Conservation (phyloP, 2,888 invertebrate genomes). For the Plebejus anna region DNA sequence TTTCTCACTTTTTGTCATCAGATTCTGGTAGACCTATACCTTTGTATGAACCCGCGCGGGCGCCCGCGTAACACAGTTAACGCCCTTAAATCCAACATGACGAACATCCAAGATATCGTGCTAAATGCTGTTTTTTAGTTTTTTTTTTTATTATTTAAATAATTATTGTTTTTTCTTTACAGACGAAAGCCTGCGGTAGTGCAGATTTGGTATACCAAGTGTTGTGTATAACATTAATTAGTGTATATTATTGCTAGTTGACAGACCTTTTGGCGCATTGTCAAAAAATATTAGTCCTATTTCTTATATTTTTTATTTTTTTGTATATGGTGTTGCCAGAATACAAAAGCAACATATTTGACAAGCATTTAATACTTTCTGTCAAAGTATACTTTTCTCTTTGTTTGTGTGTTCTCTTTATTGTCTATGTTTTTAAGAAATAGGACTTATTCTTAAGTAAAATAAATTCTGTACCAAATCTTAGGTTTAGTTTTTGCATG, state of each 20-base stretch:
- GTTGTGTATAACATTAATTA: slow-evolving; percentile 57
- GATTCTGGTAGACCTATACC: too few relatives aligned
- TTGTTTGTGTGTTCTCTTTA: neutral
- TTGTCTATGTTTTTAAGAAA: neutral
- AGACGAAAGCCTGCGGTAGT: slow-evolving; percentile 53
- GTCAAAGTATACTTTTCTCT: slow-evolving; percentile 5
- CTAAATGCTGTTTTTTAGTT: too few relatives aligned
- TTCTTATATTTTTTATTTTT: slow-evolving; percentile 12
- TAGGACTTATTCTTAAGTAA: neutral
- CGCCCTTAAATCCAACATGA: too few relatives aligned
- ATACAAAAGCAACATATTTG: neutral
- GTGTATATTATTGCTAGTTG: slow-evolving; percentile 50
- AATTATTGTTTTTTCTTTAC: slow-evolving; percentile 30
- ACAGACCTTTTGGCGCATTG: slow-evolving; percentile 60
- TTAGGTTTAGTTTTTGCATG: neutral
- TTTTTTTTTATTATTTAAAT: too few relatives aligned
- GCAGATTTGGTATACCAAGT: slow-evolving; percentile 53
- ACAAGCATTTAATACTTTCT: neutral
- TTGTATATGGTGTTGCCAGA: neutral
- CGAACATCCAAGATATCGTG: too few relatives aligned
- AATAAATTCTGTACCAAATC: neutral
- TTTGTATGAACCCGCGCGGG: too few relatives aligned
- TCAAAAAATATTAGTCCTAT: slow-evolving; percentile 43
- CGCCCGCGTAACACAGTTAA: too few relatives aligned
- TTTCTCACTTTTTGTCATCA: too few relatives aligned